phyloP scores from a whole-genome alignment of 64 coral and sea anemone genomes.

The Anthopleura sola region DNA sequence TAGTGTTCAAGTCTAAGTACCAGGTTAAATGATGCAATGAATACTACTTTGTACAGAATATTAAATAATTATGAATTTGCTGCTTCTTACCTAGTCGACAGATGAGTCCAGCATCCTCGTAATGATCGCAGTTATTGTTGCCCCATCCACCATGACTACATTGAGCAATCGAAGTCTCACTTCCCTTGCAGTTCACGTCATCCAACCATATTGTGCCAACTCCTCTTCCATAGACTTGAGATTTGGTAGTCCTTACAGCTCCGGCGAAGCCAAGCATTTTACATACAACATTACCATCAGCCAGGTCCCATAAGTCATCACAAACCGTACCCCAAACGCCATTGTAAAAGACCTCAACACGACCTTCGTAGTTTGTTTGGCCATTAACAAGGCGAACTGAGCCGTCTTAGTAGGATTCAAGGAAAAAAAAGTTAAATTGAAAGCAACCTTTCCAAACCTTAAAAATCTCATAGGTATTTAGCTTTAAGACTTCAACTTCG shows the following conservation, averaged over 20 bases:
- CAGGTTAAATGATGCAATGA: not conserved
- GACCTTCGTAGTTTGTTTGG: conserved; percentile 1
- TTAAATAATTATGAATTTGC: too few relatives aligned
- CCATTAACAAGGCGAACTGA: not conserved
- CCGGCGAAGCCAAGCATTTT: conserved; percentile 1
- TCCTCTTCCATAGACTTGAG: not conserved
- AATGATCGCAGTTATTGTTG: not conserved
- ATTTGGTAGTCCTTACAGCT: not conserved
- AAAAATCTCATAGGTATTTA: too few relatives aligned
- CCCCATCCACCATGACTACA: not conserved
- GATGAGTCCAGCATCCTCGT: not conserved
- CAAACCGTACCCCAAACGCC: conserved; percentile 8
- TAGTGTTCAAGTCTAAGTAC: not conserved
- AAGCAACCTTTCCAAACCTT: too few relatives aligned
- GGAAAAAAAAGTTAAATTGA: not conserved
- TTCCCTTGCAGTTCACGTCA: not conserved
- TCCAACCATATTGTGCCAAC: not conserved
- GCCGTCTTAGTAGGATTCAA: not conserved
- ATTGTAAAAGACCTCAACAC: not conserved
- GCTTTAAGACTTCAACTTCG: not conserved
- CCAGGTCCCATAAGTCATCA: conserved; percentile 6
- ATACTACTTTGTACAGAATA: not conserved
- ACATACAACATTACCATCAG: conserved; percentile 3
- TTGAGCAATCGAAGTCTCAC: not conserved
- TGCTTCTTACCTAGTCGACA: not conserved